phyloP scores from a whole-genome alignment of 2,113 vertebrate genomes.

The Myrmecobius fasciatus region DNA sequence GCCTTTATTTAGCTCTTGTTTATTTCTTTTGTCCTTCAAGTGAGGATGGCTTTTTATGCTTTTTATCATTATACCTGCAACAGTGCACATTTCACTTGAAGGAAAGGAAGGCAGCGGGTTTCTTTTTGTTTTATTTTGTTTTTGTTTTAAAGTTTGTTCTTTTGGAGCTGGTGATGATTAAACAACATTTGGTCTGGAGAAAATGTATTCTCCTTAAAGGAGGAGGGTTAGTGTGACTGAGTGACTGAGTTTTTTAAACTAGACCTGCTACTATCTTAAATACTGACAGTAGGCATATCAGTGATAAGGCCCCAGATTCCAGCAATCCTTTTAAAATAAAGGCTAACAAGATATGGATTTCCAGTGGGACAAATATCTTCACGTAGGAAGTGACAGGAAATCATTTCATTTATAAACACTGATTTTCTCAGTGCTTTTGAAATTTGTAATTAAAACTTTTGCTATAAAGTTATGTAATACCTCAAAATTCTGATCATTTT shows the following conservation, averaged over 20 bases:
- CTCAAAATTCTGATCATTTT: slow-evolving; percentile 41
- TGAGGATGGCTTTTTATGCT: slow-evolving; percentile 43
- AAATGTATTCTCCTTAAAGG: slow-evolving; percentile 26
- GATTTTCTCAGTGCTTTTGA: slow-evolving; percentile 25
- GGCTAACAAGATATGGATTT: neutral
- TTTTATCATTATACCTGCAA: slow-evolving; percentile 45
- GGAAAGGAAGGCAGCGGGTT: slow-evolving; percentile 23
- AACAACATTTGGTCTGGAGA: slow-evolving; percentile 26
- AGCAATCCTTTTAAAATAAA: neutral
- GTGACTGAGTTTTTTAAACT: neutral
- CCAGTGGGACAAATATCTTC: neutral
- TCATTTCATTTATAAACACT: neutral
- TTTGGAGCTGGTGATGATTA: slow-evolving; percentile 49
- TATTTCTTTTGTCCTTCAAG: neutral
- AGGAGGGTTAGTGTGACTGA: slow-evolving; percentile 8
- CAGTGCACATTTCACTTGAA: slow-evolving; percentile 42
- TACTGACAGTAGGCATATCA: neutral
- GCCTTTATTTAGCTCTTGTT: neutral
- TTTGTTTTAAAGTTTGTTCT: neutral
- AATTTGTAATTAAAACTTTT: slow-evolving; percentile 10
- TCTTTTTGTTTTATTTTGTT: neutral
- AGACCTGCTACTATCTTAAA: neutral
- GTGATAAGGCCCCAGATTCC: neutral
- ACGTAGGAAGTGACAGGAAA: slow-evolving; percentile 34
- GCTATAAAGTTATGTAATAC: neutral